Conservation (phyloP, 2,113 vertebrate species). For the Scartelaos histophorus region DNA sequence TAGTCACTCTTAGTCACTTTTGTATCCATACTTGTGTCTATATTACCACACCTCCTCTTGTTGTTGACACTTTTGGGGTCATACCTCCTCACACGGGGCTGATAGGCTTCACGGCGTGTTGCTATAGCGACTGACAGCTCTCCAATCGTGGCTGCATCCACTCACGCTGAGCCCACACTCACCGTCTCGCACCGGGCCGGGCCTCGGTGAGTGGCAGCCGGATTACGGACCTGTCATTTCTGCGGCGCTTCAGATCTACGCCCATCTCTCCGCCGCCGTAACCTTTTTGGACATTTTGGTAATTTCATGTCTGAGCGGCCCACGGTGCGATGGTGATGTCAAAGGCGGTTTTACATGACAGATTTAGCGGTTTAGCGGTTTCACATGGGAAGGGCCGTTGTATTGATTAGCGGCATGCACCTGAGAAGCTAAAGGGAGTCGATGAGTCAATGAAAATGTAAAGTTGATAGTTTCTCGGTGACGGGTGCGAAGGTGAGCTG, state of each 20-base stretch:
- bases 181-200: constrained; percentile 20
- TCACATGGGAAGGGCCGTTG: background rate
- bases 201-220: constrained; percentile 38
- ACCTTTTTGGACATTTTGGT: constrained; percentile 32
- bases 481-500: too few species aligned
- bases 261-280: constrained; percentile 17
- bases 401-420: constrained; percentile 4
- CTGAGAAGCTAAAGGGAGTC: constrained; percentile 4
- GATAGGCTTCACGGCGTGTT: constrained; percentile 44
- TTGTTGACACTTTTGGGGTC: constrained; percentile 58
- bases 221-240: constrained; percentile 52
- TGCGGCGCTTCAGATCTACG: constrained; percentile 29
- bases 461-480: background rate
- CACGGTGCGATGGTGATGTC: constrained; percentile 3
- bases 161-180: constrained; percentile 45
- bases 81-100: constrained; percentile 18
- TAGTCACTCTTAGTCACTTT: background rate
- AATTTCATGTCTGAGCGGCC: constrained; percentile 47
- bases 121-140: constrained; percentile 68
- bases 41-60: constrained; percentile 13
- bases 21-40: background rate
- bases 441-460: constrained; percentile 7
- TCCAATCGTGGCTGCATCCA: constrained; percentile 58
- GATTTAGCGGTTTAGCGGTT: constrained; percentile 11
- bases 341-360: constrained; percentile 10